Percentiles rank a stretch among this genome's conserved stretches.
These are phyloP conservation scores for Dynastes grantii DNA, from an alignment of 2,888 invertebrate species.

Conservation along the genomic window DNA sequence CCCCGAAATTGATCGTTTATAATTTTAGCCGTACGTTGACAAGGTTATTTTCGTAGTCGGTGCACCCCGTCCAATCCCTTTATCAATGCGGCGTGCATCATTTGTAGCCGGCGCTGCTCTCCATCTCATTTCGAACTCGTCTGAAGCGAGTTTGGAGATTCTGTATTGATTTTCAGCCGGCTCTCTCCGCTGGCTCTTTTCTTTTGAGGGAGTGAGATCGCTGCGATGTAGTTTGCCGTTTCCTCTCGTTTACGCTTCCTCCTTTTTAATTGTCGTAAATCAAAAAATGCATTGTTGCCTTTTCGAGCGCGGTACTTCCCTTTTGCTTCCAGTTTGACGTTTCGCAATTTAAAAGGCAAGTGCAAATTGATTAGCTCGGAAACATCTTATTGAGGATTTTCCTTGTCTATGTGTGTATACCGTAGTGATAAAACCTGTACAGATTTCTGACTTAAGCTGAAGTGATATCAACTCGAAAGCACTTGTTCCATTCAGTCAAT, in stretches of 20 bases:
- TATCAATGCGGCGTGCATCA: neutral
- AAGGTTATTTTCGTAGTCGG: slow-evolving; percentile 12
- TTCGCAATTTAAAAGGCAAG: no score
- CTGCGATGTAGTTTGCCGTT: neutral
- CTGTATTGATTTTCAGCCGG: slow-evolving; percentile 22
- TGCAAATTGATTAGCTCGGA: no score
- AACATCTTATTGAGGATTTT: neutral
- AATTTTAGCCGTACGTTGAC: slow-evolving; percentile 21
- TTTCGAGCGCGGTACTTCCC: slow-evolving; percentile 4
- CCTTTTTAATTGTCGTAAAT: slow-evolving; percentile 21
- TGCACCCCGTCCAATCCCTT: neutral
- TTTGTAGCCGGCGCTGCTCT: neutral
- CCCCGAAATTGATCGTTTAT: slow-evolving; percentile 7
- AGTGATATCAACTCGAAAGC: no score
- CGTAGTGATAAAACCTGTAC: no score
- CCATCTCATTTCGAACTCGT: slow-evolving; percentile 2
- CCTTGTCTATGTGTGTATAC: neutral
- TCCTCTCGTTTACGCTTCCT: slow-evolving; percentile 16
- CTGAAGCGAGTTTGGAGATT: slow-evolving; percentile 11
- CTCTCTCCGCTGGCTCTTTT: neutral
- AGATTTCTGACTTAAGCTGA: no score
- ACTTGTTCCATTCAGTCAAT: no score
- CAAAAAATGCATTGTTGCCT: slow-evolving; percentile 1
- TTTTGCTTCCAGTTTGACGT: neutral
- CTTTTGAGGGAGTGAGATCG: slow-evolving; percentile 4